Evolutionary conservation across 92 coral and sea anemone genomes (phyloP), one percentile per base, ranked within the genome.

Genomic region (Ricordea florida): DNA sequence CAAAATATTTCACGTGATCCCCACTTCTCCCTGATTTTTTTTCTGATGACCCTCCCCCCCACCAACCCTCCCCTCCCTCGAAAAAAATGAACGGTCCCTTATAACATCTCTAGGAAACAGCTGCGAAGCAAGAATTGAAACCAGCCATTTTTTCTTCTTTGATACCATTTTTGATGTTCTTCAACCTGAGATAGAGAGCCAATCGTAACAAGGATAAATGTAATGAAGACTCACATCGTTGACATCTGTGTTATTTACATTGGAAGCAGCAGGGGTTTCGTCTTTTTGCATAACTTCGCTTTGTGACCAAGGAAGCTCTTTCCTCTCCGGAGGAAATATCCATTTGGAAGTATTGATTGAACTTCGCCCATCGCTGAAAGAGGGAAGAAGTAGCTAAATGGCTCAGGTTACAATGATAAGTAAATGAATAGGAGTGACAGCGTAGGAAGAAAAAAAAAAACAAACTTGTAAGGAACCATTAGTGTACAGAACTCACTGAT

Each of bases 301-400:
- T 29, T 70, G 64, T 21, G 42, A n/a, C 11, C 51, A 53, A 17
- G 20, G 42, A 17, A 53, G 53, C 8, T 27, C 42, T 53, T 9
- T 38, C 41, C 53, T 57, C 22, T 70, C 77, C 27, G 41, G 66
- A 2, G 77, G 77, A 28, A 70, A 70, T 52, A 55, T 55, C 77
- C 77, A 70, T 22, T 29, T 70, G 17, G 77, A 55, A 30, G 77
- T 70, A 18, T 65, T 65, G 2, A 37, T 65, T 24, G 77, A 70
- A 10, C 77, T 53, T 15, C 16, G 21, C 30, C 77, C 77, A 55
- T 70, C 77, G 38, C 77, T 70, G 77, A 10, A 70, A 66, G 10
- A 16, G 37, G 2, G 10, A 20, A 20, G 22, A 22, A 62, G 10
- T n/a, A n/a, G 13, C 31, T 51, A 8, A 1, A 2, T 15, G 11